These are phyloP conservation scores for Euwallacea similis DNA, from an alignment of 1,140 invertebrate genomes.

Conservation along the genomic window DNA sequence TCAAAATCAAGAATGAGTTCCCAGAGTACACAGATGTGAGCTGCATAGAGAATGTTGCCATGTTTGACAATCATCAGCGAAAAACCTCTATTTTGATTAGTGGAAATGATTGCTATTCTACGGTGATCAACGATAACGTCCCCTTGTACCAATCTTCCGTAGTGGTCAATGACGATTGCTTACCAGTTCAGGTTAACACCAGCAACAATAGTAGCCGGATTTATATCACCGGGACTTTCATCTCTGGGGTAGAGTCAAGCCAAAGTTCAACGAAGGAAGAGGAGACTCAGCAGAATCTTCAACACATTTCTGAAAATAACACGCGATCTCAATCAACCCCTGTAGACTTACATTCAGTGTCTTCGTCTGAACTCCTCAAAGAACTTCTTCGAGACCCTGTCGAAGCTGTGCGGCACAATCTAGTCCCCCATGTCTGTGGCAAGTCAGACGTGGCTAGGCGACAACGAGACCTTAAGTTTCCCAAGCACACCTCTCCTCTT, in stretches of 20 bases:
- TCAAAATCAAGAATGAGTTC: slow-evolving; percentile 60
- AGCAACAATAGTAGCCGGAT: slow-evolving; percentile 48
- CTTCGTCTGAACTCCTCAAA: slow-evolving; percentile 54
- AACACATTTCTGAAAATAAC: not conserved
- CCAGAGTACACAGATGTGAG: slow-evolving; percentile 38
- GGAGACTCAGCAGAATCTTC: not conserved
- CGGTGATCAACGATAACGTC: slow-evolving; percentile 62
- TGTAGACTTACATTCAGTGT: slow-evolving; percentile 14
- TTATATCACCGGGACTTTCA: slow-evolving; percentile 48
- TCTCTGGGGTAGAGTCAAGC: not conserved
- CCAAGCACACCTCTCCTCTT: slow-evolving; percentile 35
- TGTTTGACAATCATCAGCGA: slow-evolving; percentile 57
- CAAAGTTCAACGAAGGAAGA: not conserved
- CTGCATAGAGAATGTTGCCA: slow-evolving; percentile 40
- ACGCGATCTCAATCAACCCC: not conserved
- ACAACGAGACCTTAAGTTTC: slow-evolving; percentile 46
- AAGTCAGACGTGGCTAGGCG: slow-evolving; percentile 55
- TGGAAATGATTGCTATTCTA: slow-evolving; percentile 70
- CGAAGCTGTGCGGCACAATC: slow-evolving; percentile 68
- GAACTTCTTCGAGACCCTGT: slow-evolving; percentile 67
- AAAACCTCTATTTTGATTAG: slow-evolving; percentile 77
- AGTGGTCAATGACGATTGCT: slow-evolving; percentile 59
- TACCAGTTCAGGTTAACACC: slow-evolving; percentile 8
- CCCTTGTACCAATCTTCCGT: slow-evolving; percentile 69
- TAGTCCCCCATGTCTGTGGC: slow-evolving; percentile 72